Evolutionary conservation across 2,888 invertebrate genomes (phyloP).

Genomic region (Exephanes ischioxanthus): DNA sequence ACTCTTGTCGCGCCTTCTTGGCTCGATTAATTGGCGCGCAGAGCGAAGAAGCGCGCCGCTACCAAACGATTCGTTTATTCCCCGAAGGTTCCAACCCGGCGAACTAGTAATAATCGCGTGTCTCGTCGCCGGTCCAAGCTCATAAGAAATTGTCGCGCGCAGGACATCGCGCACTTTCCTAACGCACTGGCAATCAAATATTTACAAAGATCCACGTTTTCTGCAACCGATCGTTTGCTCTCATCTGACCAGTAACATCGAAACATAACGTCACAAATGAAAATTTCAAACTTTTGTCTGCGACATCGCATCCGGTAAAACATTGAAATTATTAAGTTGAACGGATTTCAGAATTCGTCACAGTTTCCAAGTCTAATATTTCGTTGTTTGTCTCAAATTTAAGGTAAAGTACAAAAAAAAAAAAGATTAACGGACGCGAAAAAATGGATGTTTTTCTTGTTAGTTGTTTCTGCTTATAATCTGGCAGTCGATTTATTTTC

Average conservation of each 20-base stretch:
- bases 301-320: too few relatives aligned
- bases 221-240: too few relatives aligned
- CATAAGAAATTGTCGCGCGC: conserved; percentile 9
- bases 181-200: not conserved
- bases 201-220: not conserved
- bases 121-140: not conserved
- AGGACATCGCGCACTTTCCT: not conserved
- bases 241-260: too few relatives aligned
- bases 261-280: too few relatives aligned
- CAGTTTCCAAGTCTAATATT: too few relatives aligned
- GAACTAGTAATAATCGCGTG: conserved; percentile 23
- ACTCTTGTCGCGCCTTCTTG: conserved; percentile 31
- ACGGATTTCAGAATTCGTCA: too few relatives aligned
- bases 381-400: too few relatives aligned
- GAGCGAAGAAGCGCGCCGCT: conserved; percentile 23
- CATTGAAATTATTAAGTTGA: too few relatives aligned
- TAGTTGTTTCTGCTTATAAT: not conserved
- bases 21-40: conserved; percentile 51
- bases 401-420: too few relatives aligned
- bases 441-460: not conserved
- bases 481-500: too few relatives aligned
- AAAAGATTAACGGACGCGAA: not conserved
- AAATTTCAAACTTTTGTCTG: too few relatives aligned
- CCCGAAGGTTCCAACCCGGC: conserved; percentile 22
- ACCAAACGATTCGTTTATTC: conserved; percentile 47